Base-by-base conservation (phyloP, 2,888 invertebrate genomes). In the Antitype chi region DNA sequence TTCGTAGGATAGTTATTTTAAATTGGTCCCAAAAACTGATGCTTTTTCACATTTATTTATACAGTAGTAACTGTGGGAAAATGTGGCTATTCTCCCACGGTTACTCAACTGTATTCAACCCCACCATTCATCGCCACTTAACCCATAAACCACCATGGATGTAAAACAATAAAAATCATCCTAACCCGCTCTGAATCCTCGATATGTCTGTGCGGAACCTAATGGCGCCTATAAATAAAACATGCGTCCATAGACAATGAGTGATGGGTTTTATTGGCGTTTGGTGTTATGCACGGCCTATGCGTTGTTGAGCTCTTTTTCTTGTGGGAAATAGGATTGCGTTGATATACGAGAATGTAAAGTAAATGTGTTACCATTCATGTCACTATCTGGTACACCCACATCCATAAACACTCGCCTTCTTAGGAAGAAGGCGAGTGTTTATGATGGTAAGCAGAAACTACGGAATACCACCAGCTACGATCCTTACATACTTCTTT, bases 171-270 rank as follows among this genome's bases (percentile, higher is more conserved):
- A 88, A 89, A 88, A 84, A 76, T 82, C 88, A 84, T 81, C 68
- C 74, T 67, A 74, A 60, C 72, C 75, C 86, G 70, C 63, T 70
- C 59, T 47, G 84, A 85, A 79, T 78, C 74, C 73, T 55, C 78
- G 75, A 82, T 88, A 88, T 85, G 87, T 88, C 86, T 85, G 86
- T 70, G 80, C 77, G 82, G 85, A 70, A 84, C 83, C 82, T 88
- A 89, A 90, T 88, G 88, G 87, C 67, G 74, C 70, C 88, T 74
- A 91, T 91, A 91, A 91, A 92, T 92, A 91, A 91, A 90, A 91
- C 91, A 85, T 80, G 78, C 80, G 78, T 73, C 87, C 79, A 85
- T 86, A 85, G 90, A 89, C 92, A 90, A 90, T 91, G 91, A 91
- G 83, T 87, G 88, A 91, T 90, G 81, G 85, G 70, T 84, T 88